Evolutionary conservation across 2,797 vertebrate species (phyloP).

Genomic region (Aselliscus stoliczkanus): DNA sequence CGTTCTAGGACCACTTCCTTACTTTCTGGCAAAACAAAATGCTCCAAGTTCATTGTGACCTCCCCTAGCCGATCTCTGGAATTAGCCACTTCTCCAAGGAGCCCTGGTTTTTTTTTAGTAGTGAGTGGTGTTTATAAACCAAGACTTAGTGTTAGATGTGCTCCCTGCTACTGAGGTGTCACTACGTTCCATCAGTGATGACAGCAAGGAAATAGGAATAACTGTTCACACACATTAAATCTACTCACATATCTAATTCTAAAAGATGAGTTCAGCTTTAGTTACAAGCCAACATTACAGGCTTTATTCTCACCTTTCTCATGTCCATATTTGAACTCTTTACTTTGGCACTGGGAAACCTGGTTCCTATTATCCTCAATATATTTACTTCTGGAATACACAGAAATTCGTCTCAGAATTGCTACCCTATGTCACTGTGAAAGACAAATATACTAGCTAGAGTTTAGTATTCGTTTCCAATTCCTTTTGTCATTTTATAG

Average conservation of each 20-base stretch:
- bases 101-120: neutral
- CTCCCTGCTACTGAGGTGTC: neutral
- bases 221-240: neutral
- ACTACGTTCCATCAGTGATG: neutral
- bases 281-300: neutral
- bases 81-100: neutral
- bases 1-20: neutral
- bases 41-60: neutral
- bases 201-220: neutral
- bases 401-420: neutral
- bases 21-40: neutral
- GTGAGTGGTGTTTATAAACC: neutral
- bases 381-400: too few species aligned
- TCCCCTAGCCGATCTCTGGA: neutral
- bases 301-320: neutral
- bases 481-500: neutral
- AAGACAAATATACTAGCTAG: neutral
- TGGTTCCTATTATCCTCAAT: neutral
- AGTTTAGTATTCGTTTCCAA: neutral
- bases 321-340: neutral
- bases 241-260: neutral
- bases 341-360: neutral
- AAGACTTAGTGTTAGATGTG: neutral
- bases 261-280: neutral
- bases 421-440: neutral